Percentiles rank a stretch among this genome's conserved stretches.
These are phyloP conservation scores for Andrena praecox DNA, from an alignment of 2,888 invertebrate species.

Conservation along the genomic window DNA sequence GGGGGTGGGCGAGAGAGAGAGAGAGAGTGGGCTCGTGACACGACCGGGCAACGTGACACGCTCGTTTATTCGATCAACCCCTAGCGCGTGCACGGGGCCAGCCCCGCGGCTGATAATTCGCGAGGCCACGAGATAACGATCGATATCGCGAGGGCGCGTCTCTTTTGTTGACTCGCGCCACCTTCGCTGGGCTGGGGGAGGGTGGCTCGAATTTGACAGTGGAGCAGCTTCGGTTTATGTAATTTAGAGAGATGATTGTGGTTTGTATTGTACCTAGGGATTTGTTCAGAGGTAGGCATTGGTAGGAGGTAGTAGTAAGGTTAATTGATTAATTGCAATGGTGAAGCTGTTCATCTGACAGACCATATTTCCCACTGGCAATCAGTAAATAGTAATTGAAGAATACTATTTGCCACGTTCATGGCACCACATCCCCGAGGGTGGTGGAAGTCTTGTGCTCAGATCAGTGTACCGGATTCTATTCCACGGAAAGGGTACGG, in stretches of 20 bases:
- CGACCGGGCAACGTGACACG: constrained; percentile 67
- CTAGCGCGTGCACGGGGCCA: constrained; percentile 37
- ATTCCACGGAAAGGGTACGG: neutral
- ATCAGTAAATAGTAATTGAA: too few relatives aligned
- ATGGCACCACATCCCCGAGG: neutral
- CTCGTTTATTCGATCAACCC: constrained; percentile 67
- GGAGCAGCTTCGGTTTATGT: neutral
- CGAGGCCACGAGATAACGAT: constrained; percentile 52
- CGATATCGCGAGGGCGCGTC: constrained; percentile 38
- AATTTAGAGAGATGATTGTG: too few relatives aligned
- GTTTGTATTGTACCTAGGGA: too few relatives aligned
- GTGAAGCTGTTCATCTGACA: too few relatives aligned
- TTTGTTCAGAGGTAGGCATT: too few relatives aligned
- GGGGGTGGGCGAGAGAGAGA: neutral
- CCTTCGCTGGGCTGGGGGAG: too few relatives aligned
- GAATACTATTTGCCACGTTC: neutral
- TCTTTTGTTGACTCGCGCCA: constrained; percentile 6
- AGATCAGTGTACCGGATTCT: neutral
- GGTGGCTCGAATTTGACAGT: neutral
- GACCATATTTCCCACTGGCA: too few relatives aligned
- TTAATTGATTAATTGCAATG: too few relatives aligned
- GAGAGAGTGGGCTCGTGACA: constrained; percentile 59
- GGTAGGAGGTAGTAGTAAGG: too few relatives aligned
- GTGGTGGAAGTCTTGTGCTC: neutral
- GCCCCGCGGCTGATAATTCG: constrained; percentile 48